Conservation (phyloP, 2,113 vertebrate genomes). For the Corynorhinus townsendii region DNA sequence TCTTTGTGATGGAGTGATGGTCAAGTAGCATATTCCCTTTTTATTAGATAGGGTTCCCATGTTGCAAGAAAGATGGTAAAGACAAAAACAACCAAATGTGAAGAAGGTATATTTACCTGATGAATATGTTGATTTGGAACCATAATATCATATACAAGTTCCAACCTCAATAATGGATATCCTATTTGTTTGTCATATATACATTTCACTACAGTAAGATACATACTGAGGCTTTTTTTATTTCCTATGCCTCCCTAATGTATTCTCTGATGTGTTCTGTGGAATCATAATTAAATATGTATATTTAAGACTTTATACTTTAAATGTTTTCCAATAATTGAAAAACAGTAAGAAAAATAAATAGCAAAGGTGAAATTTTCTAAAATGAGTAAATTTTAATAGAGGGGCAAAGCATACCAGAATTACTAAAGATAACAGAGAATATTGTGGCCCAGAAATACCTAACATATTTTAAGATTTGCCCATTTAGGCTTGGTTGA, state of each 20-base stretch:
- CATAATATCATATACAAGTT: not conserved
- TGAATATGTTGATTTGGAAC: not conserved
- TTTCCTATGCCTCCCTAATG: not conserved
- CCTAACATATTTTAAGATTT: not conserved
- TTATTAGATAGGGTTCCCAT: too few species aligned
- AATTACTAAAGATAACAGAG: not conserved
- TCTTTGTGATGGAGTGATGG: too few species aligned
- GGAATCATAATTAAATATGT: not conserved
- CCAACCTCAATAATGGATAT: not conserved
- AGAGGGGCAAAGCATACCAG: not conserved
- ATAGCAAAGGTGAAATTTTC: not conserved
- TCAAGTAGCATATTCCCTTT: too few species aligned
- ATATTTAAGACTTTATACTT: not conserved
- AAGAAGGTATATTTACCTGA: not conserved
- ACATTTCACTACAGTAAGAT: not conserved
- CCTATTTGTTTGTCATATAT: not conserved
- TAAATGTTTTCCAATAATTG: not conserved
- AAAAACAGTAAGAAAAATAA: not conserved
- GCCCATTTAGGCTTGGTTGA: not conserved
- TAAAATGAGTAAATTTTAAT: not conserved
- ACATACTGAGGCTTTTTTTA: not conserved
- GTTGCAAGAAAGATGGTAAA: not conserved
- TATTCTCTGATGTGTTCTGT: not conserved
- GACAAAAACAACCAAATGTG: not conserved
- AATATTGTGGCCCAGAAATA: not conserved